Evolutionary conservation across 2,797 vertebrate genomes (phyloP), one percentile per base, ranked within the genome.

Genomic region (Hydrolagus colliei): DNA sequence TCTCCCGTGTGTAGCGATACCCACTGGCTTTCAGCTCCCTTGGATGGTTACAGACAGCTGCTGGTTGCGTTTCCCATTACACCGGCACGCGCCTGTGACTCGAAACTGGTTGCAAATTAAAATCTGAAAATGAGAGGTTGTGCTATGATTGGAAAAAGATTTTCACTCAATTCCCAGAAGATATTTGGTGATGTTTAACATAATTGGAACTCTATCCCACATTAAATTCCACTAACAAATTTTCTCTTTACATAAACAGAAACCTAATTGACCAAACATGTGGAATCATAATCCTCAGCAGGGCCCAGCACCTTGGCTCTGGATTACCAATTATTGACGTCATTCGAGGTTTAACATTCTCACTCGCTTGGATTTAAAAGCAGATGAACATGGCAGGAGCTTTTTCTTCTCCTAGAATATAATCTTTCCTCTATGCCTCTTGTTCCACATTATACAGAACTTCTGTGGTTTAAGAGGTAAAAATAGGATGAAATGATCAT

Each of bases 161-260:
- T 41, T 68, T 67, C 79, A 84, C 41, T 84, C 9, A 84, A 67
- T 52, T 84, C 65, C 79, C 32, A 67, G 32, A 84, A 84, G 65
- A 84, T 84, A 84, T 71, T 84, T 84, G 41, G 79, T 71, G 79
- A 84, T 84, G 35, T 84, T 68, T 68, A 84, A 41, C 65, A 84
- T 84, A 84, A 84, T 84, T 84, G 79, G 65, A 84, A 84, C 16
- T 18, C 41, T 71, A 84, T 82, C 71, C 14, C 79, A 84, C 79
- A 71, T 63, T 52, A 52, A 52, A 52, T 52, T 52, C 41, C 41
- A 52, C 41, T 41, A 84, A 68, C 16, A 84, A 32, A 20, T 71
- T 84, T 67, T 9, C 32, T 11, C 79, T 65, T 80, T 80, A 80
- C 77, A 80, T 80, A 65, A 80, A 84, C 65, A 84, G 63, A 71